phyloP scores from a whole-genome alignment of 2,113 vertebrate genomes.

The Bos javanicus region DNA sequence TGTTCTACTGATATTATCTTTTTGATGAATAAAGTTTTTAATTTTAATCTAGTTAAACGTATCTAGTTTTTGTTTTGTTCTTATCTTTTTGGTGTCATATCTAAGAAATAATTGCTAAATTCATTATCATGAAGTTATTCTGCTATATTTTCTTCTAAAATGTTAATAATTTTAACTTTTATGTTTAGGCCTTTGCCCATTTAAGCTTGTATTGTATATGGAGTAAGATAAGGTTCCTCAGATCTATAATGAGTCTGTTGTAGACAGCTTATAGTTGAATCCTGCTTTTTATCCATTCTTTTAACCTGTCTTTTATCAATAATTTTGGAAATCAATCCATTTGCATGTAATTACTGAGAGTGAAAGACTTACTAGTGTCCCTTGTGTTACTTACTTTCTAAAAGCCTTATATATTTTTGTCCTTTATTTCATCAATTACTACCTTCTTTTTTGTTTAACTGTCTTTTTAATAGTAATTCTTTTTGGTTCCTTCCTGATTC shows the following conservation, averaged over 20 bases:
- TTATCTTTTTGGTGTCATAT: neutral
- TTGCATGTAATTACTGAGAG: neutral
- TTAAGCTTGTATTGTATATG: neutral
- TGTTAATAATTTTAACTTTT: neutral
- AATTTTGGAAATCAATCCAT: neutral
- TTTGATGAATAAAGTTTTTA: neutral
- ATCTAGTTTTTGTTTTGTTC: neutral
- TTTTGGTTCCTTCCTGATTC: neutral
- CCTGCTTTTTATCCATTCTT: neutral
- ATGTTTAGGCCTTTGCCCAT: neutral
- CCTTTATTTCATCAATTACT: neutral
- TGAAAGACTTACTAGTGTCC: neutral
- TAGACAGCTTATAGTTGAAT: neutral
- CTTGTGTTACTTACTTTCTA: neutral
- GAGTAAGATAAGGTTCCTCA: neutral
- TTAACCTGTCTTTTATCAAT: neutral
- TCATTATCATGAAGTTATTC: neutral
- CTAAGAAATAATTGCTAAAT: neutral
- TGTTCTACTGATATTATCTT: neutral
- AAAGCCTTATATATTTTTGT: neutral
- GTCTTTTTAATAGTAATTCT: neutral
- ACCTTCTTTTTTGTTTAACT: neutral
- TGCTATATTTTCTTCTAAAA: neutral
- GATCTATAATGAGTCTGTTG: neutral
- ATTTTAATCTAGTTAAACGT: neutral